These are phyloP conservation scores for Ormyrus labotus DNA, from an alignment of 2,888 invertebrate genomes.

Conservation along the genomic window DNA sequence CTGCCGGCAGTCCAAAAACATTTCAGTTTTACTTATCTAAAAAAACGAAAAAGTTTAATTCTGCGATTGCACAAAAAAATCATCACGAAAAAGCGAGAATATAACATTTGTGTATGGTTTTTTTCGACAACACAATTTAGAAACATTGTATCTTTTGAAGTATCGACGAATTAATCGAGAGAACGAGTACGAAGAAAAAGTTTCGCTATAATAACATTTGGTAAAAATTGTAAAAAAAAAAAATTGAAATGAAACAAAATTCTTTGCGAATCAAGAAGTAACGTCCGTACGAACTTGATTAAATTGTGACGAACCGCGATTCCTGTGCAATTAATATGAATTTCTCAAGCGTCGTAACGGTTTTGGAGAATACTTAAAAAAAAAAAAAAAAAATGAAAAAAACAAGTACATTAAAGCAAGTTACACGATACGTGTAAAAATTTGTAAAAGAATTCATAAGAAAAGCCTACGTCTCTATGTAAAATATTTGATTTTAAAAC, in stretches of 20 bases:
- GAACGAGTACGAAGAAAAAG: constrained; percentile 26
- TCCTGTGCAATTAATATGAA: constrained; percentile 45
- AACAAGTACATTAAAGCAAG: constrained; percentile 26
- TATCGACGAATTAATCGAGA: constrained; percentile 46
- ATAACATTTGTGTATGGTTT: constrained; percentile 36
- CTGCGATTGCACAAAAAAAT: constrained; percentile 33
- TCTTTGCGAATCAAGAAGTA: constrained; percentile 30
- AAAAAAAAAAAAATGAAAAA: constrained; percentile 31
- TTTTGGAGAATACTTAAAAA: constrained; percentile 4
- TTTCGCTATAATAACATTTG: constrained; percentile 42
- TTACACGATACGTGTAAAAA: constrained; percentile 48
- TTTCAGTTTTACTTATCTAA: constrained; percentile 39
- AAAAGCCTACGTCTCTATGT: constrained; percentile 56
- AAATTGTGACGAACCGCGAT: constrained; percentile 49
- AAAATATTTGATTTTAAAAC: constrained; percentile 43
- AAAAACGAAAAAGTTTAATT: constrained; percentile 30
- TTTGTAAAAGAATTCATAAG: constrained; percentile 25
- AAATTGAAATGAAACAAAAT: constrained; percentile 32
- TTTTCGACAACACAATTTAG: constrained; percentile 45
- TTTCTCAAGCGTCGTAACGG: constrained; percentile 10
- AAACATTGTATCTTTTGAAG: constrained; percentile 47
- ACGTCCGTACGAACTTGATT: constrained; percentile 38
- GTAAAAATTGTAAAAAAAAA: constrained; percentile 21
- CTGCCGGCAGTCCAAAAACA: constrained; percentile 45
- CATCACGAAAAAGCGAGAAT: constrained; percentile 18